phyloP scores from a whole-genome alignment of 2,888 invertebrate species.

The Patella caerulea region DNA sequence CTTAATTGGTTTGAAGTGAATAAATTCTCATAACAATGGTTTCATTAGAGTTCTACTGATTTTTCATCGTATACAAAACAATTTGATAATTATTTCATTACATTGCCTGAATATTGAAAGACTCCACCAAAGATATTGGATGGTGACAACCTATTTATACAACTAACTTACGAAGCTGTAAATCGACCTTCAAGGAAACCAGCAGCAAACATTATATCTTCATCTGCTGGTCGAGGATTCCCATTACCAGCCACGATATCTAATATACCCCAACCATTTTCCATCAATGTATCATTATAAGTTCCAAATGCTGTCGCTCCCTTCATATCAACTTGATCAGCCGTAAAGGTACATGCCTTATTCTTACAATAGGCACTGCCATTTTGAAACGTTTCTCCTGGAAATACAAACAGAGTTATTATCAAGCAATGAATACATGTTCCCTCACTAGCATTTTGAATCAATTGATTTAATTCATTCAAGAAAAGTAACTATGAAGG shows the following conservation, averaged over 20 bases:
- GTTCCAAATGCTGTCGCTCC: conserved; percentile 56
- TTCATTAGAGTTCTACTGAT: too few relatives aligned
- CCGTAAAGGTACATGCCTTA: conserved; percentile 39
- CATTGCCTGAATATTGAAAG: too few relatives aligned
- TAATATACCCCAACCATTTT: conserved; percentile 67
- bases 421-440: too few relatives aligned
- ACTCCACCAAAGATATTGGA: background rate
- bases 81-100: too few relatives aligned
- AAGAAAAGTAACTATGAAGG: too few relatives aligned
- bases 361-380: conserved; percentile 51
- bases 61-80: too few relatives aligned
- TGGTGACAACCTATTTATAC: background rate
- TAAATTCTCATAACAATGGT: too few relatives aligned
- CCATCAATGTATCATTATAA: conserved; percentile 58
- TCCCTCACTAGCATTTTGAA: too few relatives aligned
- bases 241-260: conserved; percentile 60
- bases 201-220: conserved; percentile 64
- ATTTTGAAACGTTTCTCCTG: conserved; percentile 12
- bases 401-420: background rate
- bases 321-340: conserved; percentile 38
- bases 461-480: too few relatives aligned
- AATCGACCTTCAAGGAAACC: conserved; percentile 64
- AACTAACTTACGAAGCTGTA: conserved; percentile 58
- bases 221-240: conserved; percentile 33
- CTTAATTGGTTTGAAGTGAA: too few relatives aligned